Evolutionary conservation across 2,888 invertebrate genomes (phyloP).

Genomic region (Eremobia ochroleuca): DNA sequence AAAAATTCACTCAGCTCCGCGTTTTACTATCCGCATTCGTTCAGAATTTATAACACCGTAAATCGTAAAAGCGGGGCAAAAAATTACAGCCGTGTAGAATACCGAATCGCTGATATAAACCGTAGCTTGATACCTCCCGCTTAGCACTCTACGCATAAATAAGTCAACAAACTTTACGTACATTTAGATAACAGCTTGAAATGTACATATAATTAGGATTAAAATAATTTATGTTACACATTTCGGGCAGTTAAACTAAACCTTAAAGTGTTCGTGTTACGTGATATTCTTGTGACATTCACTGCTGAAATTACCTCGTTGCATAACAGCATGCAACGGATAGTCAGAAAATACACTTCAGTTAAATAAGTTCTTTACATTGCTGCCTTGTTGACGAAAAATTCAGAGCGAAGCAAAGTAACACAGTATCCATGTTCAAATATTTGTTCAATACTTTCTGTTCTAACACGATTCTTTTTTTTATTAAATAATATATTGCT

Average conservation of each 20-base stretch:
- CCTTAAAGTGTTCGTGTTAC: conserved; percentile 18
- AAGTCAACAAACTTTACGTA: conserved; percentile 59
- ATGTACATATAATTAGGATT: conserved; percentile 22
- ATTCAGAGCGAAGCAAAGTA: conserved; percentile 10
- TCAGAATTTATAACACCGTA: conserved; percentile 87
- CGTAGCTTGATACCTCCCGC: conserved; percentile 75
- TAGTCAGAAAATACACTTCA: conserved; percentile 33
- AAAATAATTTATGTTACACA: conserved; percentile 22
- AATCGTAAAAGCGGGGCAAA: conserved; percentile 85
- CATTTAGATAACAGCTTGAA: conserved; percentile 20
- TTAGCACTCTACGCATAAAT: conserved; percentile 79
- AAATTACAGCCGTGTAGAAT: conserved; percentile 82
- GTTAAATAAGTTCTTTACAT: conserved; percentile 28
- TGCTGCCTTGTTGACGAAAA: conserved; percentile 42
- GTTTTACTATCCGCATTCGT: conserved; percentile 86
- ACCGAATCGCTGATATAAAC: conserved; percentile 81
- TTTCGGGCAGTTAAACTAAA: conserved; percentile 21
- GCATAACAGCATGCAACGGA: conserved; percentile 22
- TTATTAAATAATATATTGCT: conserved; percentile 26
- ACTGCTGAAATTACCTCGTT: conserved; percentile 27
- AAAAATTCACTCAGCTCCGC: conserved; percentile 85
- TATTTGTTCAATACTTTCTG: conserved; percentile 7
- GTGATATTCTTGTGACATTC: conserved; percentile 18
- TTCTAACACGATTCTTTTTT: conserved; percentile 9
- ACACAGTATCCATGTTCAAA: not conserved